A percentile compares a stretch with the other conserved stretches of the same genome.
These are phyloP conservation scores for Terebella lapidaria DNA, from an alignment of 2,888 invertebrate genomes.

Conservation along the genomic window DNA sequence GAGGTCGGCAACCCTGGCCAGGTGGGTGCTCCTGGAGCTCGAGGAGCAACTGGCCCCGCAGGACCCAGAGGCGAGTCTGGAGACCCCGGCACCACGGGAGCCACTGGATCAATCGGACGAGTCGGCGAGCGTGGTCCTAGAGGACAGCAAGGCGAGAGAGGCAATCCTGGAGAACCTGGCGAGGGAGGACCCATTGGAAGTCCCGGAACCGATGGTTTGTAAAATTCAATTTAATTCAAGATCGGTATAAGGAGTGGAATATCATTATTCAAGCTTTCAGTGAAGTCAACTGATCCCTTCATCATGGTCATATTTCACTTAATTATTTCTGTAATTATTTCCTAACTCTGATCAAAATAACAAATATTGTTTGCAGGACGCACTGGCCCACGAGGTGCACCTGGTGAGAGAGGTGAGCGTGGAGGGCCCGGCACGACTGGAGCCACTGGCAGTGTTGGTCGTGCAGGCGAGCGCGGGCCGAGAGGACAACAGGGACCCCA, in stretches of 20 bases:
- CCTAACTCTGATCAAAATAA: too few species aligned
- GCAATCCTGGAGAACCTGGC: conserved; percentile 11
- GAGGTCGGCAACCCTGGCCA: conserved; percentile 11
- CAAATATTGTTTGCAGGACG: conserved; percentile 3
- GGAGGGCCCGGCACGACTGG: conserved; percentile 18
- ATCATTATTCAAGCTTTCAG: too few species aligned
- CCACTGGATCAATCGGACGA: neutral
- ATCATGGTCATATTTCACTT: too few species aligned
- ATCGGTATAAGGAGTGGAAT: too few species aligned
- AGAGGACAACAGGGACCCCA: conserved; percentile 16
- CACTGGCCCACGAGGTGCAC: conserved; percentile 13
- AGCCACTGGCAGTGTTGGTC: neutral
- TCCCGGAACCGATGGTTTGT: too few species aligned
- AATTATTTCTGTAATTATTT: too few species aligned
- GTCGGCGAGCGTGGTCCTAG: conserved; percentile 10
- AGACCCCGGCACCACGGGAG: conserved; percentile 15
- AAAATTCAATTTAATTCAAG: too few species aligned
- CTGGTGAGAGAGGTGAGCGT: conserved; percentile 2
- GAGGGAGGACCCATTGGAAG: conserved; percentile 39
- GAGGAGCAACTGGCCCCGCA: neutral
- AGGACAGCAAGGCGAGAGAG: conserved; percentile 17
- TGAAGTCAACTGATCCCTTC: too few species aligned
- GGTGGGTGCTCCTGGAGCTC: neutral
- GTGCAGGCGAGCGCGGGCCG: conserved; percentile 10
- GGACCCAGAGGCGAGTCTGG: conserved; percentile 9